Base-by-base conservation (phyloP, 2,797 vertebrate species). In the Taenioides sp. region DNA sequence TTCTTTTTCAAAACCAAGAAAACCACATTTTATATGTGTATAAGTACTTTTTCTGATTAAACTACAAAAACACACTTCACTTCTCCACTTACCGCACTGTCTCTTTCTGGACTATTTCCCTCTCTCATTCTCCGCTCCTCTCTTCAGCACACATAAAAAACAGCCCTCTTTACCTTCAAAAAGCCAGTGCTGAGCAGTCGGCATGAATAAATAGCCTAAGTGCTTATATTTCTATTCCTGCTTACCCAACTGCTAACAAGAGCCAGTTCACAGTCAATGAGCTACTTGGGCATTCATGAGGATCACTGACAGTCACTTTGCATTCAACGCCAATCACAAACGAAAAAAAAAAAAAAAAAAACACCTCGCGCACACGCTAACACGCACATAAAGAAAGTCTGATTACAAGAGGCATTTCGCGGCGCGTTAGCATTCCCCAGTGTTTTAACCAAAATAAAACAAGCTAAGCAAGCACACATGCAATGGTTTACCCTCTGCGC, bases 281-380 rank as follows among this genome's bases (percentile, higher is more conserved):
- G 91, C 93, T 93, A 91, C 90, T 95, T 93, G 92, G 92, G 91
- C 92, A 92, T 92, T 92, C 93, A 94, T 93, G 92, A 93, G 93
- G 92, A 94, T 94, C 91, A 93, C 94, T 91, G 91, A 89, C 92
- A 84, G 92, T 92, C 91, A 93, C 94, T 94, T 94, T 94, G 91
- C 93, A 93, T 95, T 93, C 92, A 92, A 93, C 91, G 91, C 92
- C 92, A 93, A 94, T 91, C 89, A 91, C 88, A 91, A 90, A 91
- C 82, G 85, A 81, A 86, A 87, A 80, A 81, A 79, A 81, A 86
- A 88, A 31, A 31, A 84, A 71, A 76, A 88, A 84, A 74, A 76
- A 73, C 16, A 49, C 12, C 20, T 43, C 70, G 69, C 60, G 54
- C 69, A 72, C 73, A 70, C 78, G 77, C 74, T 50, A 67, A 84